Conservation (phyloP, 2,888 invertebrate genomes). For the Idaea dimidiata region DNA sequence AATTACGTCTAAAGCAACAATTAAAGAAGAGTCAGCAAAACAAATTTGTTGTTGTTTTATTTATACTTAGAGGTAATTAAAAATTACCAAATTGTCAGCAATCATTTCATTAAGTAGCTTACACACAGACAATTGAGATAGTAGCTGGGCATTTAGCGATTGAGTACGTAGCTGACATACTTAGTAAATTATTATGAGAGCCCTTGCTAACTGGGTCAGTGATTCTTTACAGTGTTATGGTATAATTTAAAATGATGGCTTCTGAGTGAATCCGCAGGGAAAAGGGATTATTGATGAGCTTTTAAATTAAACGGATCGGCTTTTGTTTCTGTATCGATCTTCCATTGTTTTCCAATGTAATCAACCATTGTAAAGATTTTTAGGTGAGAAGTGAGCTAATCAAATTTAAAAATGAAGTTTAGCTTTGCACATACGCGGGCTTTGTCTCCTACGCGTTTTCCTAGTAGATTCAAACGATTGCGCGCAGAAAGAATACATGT, state of each 20-base stretch:
- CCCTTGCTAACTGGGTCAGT: not conserved
- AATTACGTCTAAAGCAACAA: not conserved
- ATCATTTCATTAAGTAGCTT: not conserved
- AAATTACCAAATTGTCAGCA: not conserved
- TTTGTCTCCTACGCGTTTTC: too few relatives aligned
- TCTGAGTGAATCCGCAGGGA: not conserved
- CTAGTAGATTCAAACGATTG: conserved; percentile 46
- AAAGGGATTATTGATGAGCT: too few relatives aligned
- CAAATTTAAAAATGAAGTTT: too few relatives aligned
- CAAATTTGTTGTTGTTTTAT: not conserved
- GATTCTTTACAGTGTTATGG: not conserved
- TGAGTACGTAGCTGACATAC: not conserved
- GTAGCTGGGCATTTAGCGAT: not conserved
- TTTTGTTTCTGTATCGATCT: not conserved
- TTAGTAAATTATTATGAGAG: not conserved
- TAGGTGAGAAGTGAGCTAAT: too few relatives aligned
- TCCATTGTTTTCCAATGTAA: too few relatives aligned
- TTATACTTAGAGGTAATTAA: not conserved
- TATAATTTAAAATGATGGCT: not conserved
- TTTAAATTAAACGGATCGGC: not conserved
- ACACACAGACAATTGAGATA: not conserved
- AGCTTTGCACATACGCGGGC: too few relatives aligned
- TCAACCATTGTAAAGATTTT: too few relatives aligned
- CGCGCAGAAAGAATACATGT: conserved; percentile 13
- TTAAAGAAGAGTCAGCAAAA: not conserved